phyloP scores from a whole-genome alignment of 1,140 invertebrate genomes.

The Schlechtendalia chinensis region DNA sequence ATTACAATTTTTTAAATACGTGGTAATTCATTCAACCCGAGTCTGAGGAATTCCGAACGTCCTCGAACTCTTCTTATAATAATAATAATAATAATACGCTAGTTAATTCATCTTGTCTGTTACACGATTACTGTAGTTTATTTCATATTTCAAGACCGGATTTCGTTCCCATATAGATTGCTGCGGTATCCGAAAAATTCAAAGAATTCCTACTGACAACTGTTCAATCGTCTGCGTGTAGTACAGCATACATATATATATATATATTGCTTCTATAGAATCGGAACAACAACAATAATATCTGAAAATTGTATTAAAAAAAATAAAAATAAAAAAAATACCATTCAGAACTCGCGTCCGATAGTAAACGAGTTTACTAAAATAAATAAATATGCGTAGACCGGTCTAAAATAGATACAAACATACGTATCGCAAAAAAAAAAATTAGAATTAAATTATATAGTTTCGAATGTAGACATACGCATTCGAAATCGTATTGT shows the following conservation, averaged over 20 bases:
- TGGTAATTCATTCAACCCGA: constrained; percentile 34
- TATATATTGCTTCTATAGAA: neutral
- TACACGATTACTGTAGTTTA: constrained; percentile 1
- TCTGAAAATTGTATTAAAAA: neutral
- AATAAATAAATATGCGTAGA: neutral
- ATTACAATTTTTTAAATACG: constrained; percentile 12
- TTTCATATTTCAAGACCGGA: constrained; percentile 14
- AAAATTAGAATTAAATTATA: too few relatives aligned
- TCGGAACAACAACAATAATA: constrained; percentile 12
- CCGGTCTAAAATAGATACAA: too few relatives aligned
- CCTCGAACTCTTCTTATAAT: constrained; percentile 17
- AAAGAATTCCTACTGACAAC: constrained; percentile 14
- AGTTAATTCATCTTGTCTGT: constrained; percentile 17
- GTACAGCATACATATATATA: too few relatives aligned
- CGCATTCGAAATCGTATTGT: too few relatives aligned
- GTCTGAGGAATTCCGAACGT: constrained; percentile 33
- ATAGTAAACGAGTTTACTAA: neutral
- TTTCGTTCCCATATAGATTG: constrained; percentile 10
- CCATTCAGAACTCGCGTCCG: neutral
- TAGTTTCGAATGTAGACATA: too few relatives aligned
- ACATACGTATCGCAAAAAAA: too few relatives aligned
- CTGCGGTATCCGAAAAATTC: constrained; percentile 23
- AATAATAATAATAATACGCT: constrained; percentile 9
- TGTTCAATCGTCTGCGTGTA: neutral
- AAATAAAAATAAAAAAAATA: neutral